These are phyloP conservation scores for Huso huso DNA, from an alignment of 2,797 vertebrate genomes.

Conservation along the genomic window DNA sequence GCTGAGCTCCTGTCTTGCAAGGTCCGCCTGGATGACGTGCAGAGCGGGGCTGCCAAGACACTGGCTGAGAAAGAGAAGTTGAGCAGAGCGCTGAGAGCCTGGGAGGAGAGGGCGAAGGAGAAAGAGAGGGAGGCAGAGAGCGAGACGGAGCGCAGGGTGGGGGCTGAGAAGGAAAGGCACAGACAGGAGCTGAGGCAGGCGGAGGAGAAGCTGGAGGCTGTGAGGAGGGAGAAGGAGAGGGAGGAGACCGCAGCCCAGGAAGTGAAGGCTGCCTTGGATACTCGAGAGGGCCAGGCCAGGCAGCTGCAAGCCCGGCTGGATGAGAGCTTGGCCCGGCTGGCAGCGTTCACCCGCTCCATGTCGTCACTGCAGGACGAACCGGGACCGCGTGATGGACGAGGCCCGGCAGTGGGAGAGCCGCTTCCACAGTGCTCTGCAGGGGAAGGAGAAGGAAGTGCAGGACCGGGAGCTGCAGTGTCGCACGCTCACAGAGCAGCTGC, in stretches of 20 bases:
- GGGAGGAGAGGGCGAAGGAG: slow-evolving; percentile 48
- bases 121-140: slow-evolving; percentile 55
- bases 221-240: slow-evolving; percentile 58
- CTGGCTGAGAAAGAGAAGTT: slow-evolving; percentile 58
- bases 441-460: slow-evolving; percentile 78
- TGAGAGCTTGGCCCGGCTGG: slow-evolving; percentile 78
- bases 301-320: slow-evolving; percentile 71
- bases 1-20: slow-evolving; percentile 62
- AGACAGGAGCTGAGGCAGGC: slow-evolving; percentile 72
- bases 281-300: slow-evolving; percentile 62
- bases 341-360: slow-evolving; percentile 91
- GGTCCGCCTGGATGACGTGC: slow-evolving; percentile 64
- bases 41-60: slow-evolving; percentile 62
- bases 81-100: slow-evolving; percentile 48
- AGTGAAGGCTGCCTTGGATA: slow-evolving; percentile 53
- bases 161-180: slow-evolving; percentile 73
- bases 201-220: slow-evolving; percentile 71
- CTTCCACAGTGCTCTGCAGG: slow-evolving; percentile 74
- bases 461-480: slow-evolving; percentile 64
- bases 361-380: slow-evolving; percentile 93
- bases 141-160: slow-evolving; percentile 74
- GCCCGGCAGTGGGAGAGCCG: slow-evolving; percentile 84
- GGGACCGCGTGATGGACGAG: slow-evolving; percentile 86
- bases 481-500: slow-evolving; percentile 66
- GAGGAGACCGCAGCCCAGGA: slow-evolving; percentile 58